Conservation (phyloP, 2,888 invertebrate genomes). For the Drosophila putrida region DNA sequence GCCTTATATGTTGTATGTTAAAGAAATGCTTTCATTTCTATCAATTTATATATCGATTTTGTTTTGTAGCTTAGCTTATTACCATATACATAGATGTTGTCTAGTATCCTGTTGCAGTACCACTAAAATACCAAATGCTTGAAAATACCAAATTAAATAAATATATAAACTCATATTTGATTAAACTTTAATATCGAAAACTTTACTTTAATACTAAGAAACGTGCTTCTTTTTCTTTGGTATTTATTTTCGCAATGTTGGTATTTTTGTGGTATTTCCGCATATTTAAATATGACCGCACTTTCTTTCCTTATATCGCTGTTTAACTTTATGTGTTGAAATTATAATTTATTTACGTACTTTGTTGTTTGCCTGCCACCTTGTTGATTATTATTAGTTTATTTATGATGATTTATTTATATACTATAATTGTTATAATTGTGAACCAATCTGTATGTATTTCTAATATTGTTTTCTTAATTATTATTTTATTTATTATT, state of each 20-base stretch:
- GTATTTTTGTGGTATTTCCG: constrained; percentile 14
- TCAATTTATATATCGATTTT: constrained; percentile 13
- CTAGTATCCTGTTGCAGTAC: constrained; percentile 14
- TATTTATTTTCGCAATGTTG: background rate
- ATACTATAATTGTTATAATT: constrained; percentile 15
- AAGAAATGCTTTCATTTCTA: constrained; percentile 6
- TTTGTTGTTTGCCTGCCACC: constrained; percentile 35
- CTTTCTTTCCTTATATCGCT: background rate
- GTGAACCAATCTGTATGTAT: constrained; percentile 16
- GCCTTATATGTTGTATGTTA: constrained; percentile 35
- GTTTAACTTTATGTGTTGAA: constrained; percentile 19
- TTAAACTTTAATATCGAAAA: background rate
- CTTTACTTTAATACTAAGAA: too few species aligned
- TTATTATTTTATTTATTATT: constrained; percentile 26
- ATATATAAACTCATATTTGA: background rate
- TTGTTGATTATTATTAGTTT: constrained; percentile 13
- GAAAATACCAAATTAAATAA: background rate
- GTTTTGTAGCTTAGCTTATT: constrained; percentile 34
- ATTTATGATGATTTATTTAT: constrained; percentile 12
- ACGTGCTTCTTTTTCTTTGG: background rate
- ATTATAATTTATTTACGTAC: constrained; percentile 20
- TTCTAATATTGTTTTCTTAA: constrained; percentile 12
- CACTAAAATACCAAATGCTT: background rate
- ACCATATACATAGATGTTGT: background rate
- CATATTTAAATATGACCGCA: constrained; percentile 18